These are phyloP conservation scores for Parazoanthus swiftii DNA, from an alignment of 92 coral and sea anemone genomes.

Conservation along the genomic window DNA sequence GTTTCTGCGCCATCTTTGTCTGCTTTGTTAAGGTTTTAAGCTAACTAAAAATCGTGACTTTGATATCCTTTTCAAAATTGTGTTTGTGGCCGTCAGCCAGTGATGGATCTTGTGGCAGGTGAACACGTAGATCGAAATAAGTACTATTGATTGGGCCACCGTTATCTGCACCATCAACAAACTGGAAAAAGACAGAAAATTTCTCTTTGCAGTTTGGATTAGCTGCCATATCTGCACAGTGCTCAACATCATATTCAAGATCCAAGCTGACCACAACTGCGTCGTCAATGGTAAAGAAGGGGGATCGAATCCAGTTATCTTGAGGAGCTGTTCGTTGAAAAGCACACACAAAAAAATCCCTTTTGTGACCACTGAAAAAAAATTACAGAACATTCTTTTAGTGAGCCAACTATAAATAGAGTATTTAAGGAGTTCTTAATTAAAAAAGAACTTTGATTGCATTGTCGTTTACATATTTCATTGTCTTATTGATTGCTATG, in stretches of 20 bases:
- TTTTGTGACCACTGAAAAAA: constrained; percentile 4
- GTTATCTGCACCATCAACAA: constrained; percentile 5
- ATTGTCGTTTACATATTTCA: too few relatives aligned
- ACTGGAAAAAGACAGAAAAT: not conserved
- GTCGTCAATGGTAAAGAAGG: not conserved
- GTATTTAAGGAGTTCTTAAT: too few relatives aligned
- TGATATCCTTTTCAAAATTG: not conserved
- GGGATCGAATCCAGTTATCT: constrained; percentile 28
- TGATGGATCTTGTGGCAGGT: not conserved
- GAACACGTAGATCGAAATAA: not conserved
- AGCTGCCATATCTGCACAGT: not conserved
- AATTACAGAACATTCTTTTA: not conserved
- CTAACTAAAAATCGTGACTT: not conserved
- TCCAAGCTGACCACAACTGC: constrained; percentile 4
- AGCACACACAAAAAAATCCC: not conserved
- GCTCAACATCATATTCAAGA: not conserved
- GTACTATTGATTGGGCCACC: constrained; percentile 4
- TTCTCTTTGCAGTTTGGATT: constrained; percentile 19
- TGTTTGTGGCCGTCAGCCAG: not conserved
- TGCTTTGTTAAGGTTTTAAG: too few relatives aligned
- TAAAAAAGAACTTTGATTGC: too few relatives aligned
- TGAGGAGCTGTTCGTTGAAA: not conserved
- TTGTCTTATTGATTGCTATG: too few relatives aligned
- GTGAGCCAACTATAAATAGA: too few relatives aligned
- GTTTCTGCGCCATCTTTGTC: too few relatives aligned